Evolutionary conservation across 2,113 vertebrate species (phyloP), one percentile per base, ranked within the genome.

Genomic region (Seriola quinqueradiata): DNA sequence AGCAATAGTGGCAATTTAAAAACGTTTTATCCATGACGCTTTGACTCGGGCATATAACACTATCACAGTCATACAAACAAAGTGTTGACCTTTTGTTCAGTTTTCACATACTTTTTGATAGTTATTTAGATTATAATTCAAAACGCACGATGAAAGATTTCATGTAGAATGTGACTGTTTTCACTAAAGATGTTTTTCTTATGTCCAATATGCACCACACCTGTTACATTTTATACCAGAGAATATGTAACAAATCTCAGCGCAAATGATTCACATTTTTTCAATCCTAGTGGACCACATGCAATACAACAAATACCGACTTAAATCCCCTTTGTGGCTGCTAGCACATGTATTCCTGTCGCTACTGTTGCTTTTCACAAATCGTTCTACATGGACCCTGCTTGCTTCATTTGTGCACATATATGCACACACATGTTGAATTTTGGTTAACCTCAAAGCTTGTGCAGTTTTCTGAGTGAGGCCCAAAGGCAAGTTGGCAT

Each of bases 401-500:
- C 48, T 32, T 58, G 23, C 54, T 65, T 25, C 42, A 54, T 25
- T 8, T 44, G 1, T 38, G 7, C 0, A 2, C 55, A 69, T 67
- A n/a, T 14, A 60, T 58, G 50, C 2, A 57, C 63, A 70, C 4
- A 23, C 10, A 65, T 28, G 25, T 36, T 60, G 5, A 12, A 46
- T 10, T 74, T 60, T 81, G 50, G n/a, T 58, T 70, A 55, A 68
- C 61, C 59, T 71, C n/a, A 68, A 63, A 57, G 34, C 1, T 38
- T 60, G n/a, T 25, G 14, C 38, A 40, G 19, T 52, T 80, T 38
- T 10, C 40, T 67, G 38, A 54, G 46, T 67, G 44, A 54, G 52
- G 60, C 61, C 65, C 17, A 25, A 71, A 67, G 48, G 2, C 2
- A 78, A 59, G 34, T 70, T 86, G 34, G 69, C 54, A 71, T 34